Conservation (phyloP, 1,140 invertebrate genomes). For the Papilio polyxenes region DNA sequence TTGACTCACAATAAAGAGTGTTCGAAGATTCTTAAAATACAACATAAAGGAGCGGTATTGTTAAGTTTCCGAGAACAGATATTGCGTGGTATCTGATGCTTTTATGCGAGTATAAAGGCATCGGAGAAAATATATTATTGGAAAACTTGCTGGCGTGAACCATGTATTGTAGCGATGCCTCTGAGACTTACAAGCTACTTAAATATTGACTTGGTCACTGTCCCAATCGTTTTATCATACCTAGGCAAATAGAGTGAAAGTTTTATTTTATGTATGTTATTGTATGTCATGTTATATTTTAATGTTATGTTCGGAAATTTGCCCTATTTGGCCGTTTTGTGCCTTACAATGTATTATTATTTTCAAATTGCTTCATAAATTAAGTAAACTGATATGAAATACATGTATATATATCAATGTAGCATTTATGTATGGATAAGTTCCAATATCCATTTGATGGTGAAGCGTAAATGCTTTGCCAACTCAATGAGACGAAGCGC, state of each 20-base stretch:
- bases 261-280: not conserved
- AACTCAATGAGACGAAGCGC: slow-evolving; percentile 30
- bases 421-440: not conserved
- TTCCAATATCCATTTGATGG: not conserved
- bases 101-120: slow-evolving; percentile 3
- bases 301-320: not conserved
- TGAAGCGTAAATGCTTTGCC: not conserved
- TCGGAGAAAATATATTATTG: not conserved
- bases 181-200: not conserved
- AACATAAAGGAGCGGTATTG: not conserved
- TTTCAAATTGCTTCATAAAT: not conserved
- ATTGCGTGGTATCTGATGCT: not conserved
- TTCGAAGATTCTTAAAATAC: not conserved
- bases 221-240: not conserved
- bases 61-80: not conserved
- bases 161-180: not conserved
- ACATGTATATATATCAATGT: too few relatives aligned
- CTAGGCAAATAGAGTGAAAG: not conserved
- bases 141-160: not conserved
- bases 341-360: too few relatives aligned
- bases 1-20: not conserved
- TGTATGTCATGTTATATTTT: too few relatives aligned
- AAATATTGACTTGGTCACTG: not conserved
- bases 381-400: not conserved
- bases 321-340: not conserved